Conservation (phyloP, 1,140 invertebrate species). For the Phymastichus coffea region DNA sequence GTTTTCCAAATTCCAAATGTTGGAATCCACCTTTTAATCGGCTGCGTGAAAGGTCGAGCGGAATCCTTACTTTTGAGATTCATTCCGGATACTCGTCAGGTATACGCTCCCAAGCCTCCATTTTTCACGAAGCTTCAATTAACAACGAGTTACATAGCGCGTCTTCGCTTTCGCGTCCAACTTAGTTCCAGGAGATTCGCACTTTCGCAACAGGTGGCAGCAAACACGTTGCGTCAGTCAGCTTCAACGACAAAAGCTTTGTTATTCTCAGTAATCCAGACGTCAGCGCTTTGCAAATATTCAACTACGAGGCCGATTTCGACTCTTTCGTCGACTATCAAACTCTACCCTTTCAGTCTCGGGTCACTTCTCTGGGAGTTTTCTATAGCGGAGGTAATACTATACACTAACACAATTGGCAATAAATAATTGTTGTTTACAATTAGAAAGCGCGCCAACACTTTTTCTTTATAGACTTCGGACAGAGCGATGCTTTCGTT, state of each 20-base stretch:
- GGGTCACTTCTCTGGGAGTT: constrained; percentile 30
- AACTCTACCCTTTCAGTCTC: constrained; percentile 34
- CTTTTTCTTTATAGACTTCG: constrained; percentile 31
- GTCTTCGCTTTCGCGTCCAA: background rate
- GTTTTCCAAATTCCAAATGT: constrained; percentile 31
- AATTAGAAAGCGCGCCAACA: background rate
- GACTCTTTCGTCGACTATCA: constrained; percentile 42
- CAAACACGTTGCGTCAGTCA: constrained; percentile 32
- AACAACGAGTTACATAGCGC: too few species aligned
- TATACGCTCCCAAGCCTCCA: constrained; percentile 10
- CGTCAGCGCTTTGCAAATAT: constrained; percentile 38
- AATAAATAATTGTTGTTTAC: background rate
- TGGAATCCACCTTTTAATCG: constrained; percentile 33
- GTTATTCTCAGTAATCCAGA: constrained; percentile 37
- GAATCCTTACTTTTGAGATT: constrained; percentile 36
- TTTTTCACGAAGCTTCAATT: background rate
- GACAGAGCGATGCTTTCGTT: constrained; percentile 33
- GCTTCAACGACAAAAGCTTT: constrained; percentile 31
- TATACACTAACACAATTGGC: background rate
- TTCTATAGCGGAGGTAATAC: constrained; percentile 38
- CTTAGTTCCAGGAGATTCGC: constrained; percentile 10
- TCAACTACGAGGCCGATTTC: constrained; percentile 27
- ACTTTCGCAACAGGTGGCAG: constrained; percentile 32
- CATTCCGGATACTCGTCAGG: constrained; percentile 23
- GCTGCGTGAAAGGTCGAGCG: constrained; percentile 30